Evolutionary conservation across 53 echinoderm and acorn worm genomes (phyloP).

Genomic region (Echinarachnius parma): DNA sequence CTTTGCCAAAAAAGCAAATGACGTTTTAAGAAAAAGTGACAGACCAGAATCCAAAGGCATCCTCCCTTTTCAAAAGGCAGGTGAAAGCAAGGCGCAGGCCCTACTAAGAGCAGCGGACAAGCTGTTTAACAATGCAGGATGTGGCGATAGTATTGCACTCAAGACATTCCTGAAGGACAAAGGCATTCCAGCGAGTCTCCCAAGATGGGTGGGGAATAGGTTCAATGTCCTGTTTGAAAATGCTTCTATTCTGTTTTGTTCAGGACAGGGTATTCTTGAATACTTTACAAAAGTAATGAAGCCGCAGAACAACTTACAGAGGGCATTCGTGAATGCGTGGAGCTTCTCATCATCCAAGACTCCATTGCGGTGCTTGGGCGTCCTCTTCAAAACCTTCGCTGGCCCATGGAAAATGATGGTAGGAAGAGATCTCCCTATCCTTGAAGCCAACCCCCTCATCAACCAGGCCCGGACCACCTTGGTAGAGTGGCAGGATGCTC

Average conservation of each 20-base stretch:
- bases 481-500: not conserved
- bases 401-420: constrained; percentile 45
- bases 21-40: too few relatives aligned
- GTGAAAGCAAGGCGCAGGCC: constrained; percentile 51
- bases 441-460: constrained; percentile 21
- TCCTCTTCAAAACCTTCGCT: constrained; percentile 8
- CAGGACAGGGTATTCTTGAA: not conserved
- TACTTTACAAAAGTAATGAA: constrained; percentile 27
- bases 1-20: not conserved
- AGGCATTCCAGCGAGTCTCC: constrained; percentile 18
- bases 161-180: constrained; percentile 22
- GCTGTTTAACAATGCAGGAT: constrained; percentile 27
- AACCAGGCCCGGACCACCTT: not conserved
- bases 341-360: not conserved
- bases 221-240: constrained; percentile 48
- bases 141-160: constrained; percentile 40
- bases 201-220: constrained; percentile 46
- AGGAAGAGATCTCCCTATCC: not conserved
- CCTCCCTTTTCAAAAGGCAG: constrained; percentile 34
- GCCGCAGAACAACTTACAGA: constrained; percentile 38
- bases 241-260: constrained; percentile 12
- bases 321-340: constrained; percentile 32
- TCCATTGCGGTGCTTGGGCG: constrained; percentile 16
- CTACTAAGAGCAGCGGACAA: constrained; percentile 50
- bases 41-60: not conserved